These are phyloP conservation scores for Lasioglossum oenotherae DNA, from an alignment of 2,888 invertebrate species.

Conservation along the genomic window DNA sequence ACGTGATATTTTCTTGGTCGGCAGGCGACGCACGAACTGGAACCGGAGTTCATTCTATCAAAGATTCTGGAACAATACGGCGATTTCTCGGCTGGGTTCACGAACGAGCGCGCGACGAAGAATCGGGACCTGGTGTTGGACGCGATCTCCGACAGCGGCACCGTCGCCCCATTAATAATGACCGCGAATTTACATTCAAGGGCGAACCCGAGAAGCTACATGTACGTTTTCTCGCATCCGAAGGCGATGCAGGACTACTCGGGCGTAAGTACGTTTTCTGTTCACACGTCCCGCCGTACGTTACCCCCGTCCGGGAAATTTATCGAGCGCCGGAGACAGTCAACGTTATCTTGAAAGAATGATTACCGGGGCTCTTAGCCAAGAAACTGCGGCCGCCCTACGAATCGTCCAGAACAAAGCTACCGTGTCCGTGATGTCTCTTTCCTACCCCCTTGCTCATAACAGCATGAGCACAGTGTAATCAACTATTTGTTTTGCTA, in stretches of 20 bases:
- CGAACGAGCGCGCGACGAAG: conserved; percentile 86
- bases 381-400: background rate
- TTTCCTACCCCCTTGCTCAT: background rate
- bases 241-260: conserved; percentile 92
- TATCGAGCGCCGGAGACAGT: conserved; percentile 10
- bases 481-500: no score
- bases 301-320: background rate
- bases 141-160: conserved; percentile 94
- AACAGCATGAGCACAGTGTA: background rate
- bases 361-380: conserved; percentile 5
- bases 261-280: conserved; percentile 87
- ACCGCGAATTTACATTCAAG: conserved; percentile 91
- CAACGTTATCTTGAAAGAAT: conserved; percentile 6
- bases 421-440: background rate
- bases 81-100: conserved; percentile 86
- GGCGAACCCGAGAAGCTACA: conserved; percentile 91
- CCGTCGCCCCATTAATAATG: conserved; percentile 92
- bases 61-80: conserved; percentile 81
- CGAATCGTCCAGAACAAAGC: background rate
- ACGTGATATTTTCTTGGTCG: conserved; percentile 49
- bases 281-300: conserved; percentile 27
- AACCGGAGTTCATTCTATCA: conserved; percentile 78
- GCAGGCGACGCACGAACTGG: conserved; percentile 82
- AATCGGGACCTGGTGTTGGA: conserved; percentile 93
- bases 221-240: conserved; percentile 95